Conservation (phyloP, 92 coral and sea anemone species). For the Epizoanthus scotinus region DNA sequence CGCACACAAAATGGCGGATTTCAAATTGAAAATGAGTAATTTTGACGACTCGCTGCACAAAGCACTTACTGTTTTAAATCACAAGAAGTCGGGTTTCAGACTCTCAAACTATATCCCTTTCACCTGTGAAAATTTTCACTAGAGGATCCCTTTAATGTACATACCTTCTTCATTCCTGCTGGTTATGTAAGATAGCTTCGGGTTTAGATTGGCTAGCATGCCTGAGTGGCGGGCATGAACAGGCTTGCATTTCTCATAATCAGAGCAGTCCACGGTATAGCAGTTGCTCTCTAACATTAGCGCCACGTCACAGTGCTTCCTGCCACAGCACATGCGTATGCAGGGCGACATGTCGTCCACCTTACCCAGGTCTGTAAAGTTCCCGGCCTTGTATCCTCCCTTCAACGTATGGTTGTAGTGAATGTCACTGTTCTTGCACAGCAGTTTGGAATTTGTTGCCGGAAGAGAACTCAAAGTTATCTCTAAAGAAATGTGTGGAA, state of each 20-base stretch:
- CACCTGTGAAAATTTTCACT: no score
- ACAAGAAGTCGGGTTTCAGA: no score
- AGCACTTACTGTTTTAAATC: no score
- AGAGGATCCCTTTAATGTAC: neutral
- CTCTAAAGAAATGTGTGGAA: constrained; percentile 49
- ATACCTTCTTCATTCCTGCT: constrained; percentile 96
- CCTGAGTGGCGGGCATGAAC: constrained; percentile 90
- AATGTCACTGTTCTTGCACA: constrained; percentile 92
- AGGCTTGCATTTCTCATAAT: constrained; percentile 67
- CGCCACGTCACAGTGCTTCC: constrained; percentile 91
- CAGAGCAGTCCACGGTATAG: constrained; percentile 84
- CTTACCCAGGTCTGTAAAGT: constrained; percentile 84
- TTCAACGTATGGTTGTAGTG: constrained; percentile 79
- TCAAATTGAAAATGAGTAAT: no score
- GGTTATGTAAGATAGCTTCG: constrained; percentile 87
- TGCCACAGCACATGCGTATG: constrained; percentile 93
- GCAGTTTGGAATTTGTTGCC: constrained; percentile 82
- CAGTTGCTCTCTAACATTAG: constrained; percentile 89
- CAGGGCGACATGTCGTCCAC: constrained; percentile 86
- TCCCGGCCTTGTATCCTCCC: constrained; percentile 95
- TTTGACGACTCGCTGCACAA: no score
- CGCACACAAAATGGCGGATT: no score
- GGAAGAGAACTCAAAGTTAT: constrained; percentile 86
- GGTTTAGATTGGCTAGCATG: constrained; percentile 74
- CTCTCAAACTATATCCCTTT: no score